Evolutionary conservation across 2,113 vertebrate genomes (phyloP).

Genomic region (Podarcis raffonei): DNA sequence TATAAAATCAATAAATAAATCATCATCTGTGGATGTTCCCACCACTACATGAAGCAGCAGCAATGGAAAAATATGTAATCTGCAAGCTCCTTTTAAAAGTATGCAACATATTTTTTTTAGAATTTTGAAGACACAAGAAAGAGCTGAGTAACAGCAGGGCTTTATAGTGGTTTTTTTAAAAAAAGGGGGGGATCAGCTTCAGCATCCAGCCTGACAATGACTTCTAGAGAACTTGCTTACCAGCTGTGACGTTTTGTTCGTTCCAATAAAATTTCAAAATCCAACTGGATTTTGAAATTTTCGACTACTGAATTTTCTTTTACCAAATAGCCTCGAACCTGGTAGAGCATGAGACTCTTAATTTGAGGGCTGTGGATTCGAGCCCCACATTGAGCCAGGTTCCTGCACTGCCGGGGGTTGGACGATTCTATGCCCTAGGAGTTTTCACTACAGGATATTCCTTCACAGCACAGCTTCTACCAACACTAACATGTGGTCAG

Average conservation of each 20-base stretch:
- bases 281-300: background rate
- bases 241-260: background rate
- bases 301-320: background rate
- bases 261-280: background rate
- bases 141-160: background rate
- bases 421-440: background rate
- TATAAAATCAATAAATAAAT: no score
- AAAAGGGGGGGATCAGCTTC: background rate
- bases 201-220: background rate
- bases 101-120: conserved; percentile 47
- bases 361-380: no score
- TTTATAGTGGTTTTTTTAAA: background rate
- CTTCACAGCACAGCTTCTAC: background rate
- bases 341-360: no score
- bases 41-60: conserved; percentile 96
- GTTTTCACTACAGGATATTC: background rate
- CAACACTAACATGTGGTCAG: background rate
- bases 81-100: conserved; percentile 98
- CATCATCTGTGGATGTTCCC: conserved; percentile 92
- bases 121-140: background rate
- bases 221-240: background rate
- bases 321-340: background rate
- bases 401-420: no score
- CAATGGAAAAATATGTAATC: conserved; percentile 99
- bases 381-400: no score